Conservation (phyloP, 2,113 vertebrate genomes). For the Casuarius casuarius region DNA sequence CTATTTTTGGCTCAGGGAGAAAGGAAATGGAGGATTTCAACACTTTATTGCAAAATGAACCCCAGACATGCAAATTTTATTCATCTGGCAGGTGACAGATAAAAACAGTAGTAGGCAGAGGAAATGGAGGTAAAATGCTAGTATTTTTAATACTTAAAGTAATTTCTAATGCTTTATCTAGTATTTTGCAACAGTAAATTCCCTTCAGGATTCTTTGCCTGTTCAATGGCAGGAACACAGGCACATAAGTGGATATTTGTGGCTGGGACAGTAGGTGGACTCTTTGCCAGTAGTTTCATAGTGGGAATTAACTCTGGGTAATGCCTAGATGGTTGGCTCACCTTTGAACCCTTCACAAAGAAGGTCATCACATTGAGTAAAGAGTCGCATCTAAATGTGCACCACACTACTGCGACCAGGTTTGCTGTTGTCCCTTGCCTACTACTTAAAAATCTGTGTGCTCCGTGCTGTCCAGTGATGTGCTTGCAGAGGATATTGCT, state of each 20-base stretch:
- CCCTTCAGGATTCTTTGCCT: neutral
- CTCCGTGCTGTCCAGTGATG: accelerated
- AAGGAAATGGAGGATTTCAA: neutral
- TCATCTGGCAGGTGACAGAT: neutral
- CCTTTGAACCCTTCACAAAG: neutral
- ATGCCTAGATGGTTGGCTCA: neutral
- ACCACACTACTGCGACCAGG: neutral
- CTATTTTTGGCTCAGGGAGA: accelerated
- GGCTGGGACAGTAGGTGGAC: neutral
- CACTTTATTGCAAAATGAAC: neutral
- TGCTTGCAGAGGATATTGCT: neutral
- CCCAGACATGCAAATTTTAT: neutral
- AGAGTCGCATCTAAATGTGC: neutral
- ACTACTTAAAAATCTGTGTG: neutral
- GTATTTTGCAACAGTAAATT: neutral
- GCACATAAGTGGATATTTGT: accelerated
- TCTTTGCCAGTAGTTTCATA: neutral
- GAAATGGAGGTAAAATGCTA: neutral
- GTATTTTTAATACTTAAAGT: too few species aligned
- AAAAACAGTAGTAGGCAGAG: neutral
- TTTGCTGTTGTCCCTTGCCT: neutral
- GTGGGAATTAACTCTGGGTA: neutral
- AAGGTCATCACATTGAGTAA: neutral
- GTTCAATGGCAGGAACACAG: neutral
- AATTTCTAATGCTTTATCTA: neutral